Evolutionary conservation across 2,888 invertebrate genomes (phyloP), one percentile per base, ranked within the genome.

Genomic region (Dasysyrphus tricinctus): DNA sequence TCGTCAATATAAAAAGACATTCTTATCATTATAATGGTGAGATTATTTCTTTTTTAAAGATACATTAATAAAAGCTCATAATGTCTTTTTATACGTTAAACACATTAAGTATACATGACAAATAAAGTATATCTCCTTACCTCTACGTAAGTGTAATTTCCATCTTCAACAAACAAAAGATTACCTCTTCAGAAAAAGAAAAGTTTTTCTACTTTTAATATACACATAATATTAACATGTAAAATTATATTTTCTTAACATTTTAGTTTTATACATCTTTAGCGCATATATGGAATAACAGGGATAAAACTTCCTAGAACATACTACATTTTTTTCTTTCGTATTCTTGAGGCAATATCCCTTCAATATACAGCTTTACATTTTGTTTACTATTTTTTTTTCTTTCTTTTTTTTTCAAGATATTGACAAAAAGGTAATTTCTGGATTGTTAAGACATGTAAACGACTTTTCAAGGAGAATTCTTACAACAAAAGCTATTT

Each of bases 381-480:
- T 34, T 47, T n/a, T 37, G 12, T 12, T 8, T 42, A 24, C 0
- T 61, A 7, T 61, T 12, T 19, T 59, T 24, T 29, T 44, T 49
- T 51, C 47, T 11, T 57, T 51, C 34, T 34, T 39, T 32, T n/a
- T 39, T 19, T 8, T n/a, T 14, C 29, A 12, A 54, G 12, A 24
- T 69, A 75, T 75, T 61, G 80, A 61, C 74, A 69, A 75, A 37
- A 69, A 67, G 51, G 51, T 74, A 69, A 80, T 80, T 75, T 80
- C 74, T 74, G 67, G 74, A 69, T 74, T 54, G 74, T 59, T 61
- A 69, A 75, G 29, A 57, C 67, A 69, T 75, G 74, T 51, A 54
- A 80, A 74, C 47, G 74, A 80, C 44, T 74, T 59, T 73, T 29
- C 34, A 44, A 59, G 29, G 42, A 74, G 39, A 51, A 47, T 59